A percentile compares a stretch with the other conserved stretches of the same genome.
Conservation (phyloP, 2,888 invertebrate species). For the Rhopalosiphum nymphaeae region DNA sequence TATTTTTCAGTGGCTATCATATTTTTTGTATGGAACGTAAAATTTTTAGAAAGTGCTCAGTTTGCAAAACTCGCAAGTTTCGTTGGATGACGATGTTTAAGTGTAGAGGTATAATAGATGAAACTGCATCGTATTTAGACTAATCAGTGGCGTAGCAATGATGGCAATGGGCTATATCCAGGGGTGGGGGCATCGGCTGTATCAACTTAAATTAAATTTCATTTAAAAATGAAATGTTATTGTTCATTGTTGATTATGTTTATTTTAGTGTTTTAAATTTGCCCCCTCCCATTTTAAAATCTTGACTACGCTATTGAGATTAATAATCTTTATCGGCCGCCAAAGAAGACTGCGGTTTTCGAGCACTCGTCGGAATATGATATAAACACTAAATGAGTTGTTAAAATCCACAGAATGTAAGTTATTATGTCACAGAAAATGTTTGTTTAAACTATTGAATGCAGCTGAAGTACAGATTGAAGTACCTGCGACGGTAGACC, state of each 20-base stretch:
- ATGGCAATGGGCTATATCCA: no score
- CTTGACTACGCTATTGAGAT: not conserved
- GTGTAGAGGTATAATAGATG: not conserved
- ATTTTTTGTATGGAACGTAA: not conserved
- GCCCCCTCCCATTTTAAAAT: no score
- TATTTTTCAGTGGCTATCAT: not conserved
- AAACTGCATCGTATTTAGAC: not conserved
- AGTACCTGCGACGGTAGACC: not conserved
- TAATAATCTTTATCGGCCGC: not conserved
- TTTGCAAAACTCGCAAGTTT: not conserved
- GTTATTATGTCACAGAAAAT: not conserved
- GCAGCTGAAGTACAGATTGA: not conserved
- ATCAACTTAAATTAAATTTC: no score
- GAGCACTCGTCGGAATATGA: not conserved
- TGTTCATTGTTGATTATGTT: no score
- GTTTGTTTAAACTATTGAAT: not conserved
- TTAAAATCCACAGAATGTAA: not conserved
- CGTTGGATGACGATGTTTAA: not conserved
- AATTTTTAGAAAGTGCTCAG: not conserved
- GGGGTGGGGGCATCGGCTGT: no score
- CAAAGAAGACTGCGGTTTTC: not conserved
- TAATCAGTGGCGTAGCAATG: no score
- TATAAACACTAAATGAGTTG: not conserved
- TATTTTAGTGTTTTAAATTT: no score
- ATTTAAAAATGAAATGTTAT: no score